Evolutionary conservation across 2,113 vertebrate genomes (phyloP), one percentile per base, ranked within the genome.

Genomic region (Neotoma lepida): DNA sequence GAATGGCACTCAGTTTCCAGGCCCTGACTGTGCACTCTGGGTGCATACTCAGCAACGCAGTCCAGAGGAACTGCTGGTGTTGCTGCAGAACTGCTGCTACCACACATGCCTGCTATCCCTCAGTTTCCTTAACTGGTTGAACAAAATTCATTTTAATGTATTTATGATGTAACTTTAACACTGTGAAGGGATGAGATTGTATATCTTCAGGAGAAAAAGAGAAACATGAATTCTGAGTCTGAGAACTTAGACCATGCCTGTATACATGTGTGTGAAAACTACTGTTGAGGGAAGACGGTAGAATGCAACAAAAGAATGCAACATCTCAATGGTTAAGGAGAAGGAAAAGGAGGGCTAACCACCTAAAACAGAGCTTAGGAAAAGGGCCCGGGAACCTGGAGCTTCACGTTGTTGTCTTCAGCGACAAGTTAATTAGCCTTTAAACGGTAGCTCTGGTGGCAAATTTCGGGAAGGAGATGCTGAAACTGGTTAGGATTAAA

Each of bases 231-330:
- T 68, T 44, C n/a, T 92, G 78, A 93, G 17, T 6, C 44, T 41
- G 58, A 92, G 94, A 88, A 76, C n/a, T 61, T 82, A 54, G 87
- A 94, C 39, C 81, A 89, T 39, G 18, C 30, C 13, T 88, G 8
- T 24, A 89, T 64, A 64, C 86, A 56, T 10, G 18, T 35, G 87
- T 7, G 54, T 80, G 66, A 70, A 81, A 93, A 70, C 44, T 77
- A 73, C 1, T 49, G 33, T 49, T 63, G 70, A 90, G 56, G 89
- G 64, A 54, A 51, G 20, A 51, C 14, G 58, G 88, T 9, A 63
- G 41, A n/a, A n/a, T n/a, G n/a, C 12, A 63, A 78, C 14, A 80
- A 64, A 56, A 86, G 58, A 86, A 35, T 0, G 58, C 30, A 64
- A 20, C 26, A 41, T 92, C 89, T 92, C 35, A 84, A 68, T 73